These are phyloP conservation scores for Chloroceryle amazona DNA, from an alignment of 2,797 vertebrate species.

Conservation along the genomic window DNA sequence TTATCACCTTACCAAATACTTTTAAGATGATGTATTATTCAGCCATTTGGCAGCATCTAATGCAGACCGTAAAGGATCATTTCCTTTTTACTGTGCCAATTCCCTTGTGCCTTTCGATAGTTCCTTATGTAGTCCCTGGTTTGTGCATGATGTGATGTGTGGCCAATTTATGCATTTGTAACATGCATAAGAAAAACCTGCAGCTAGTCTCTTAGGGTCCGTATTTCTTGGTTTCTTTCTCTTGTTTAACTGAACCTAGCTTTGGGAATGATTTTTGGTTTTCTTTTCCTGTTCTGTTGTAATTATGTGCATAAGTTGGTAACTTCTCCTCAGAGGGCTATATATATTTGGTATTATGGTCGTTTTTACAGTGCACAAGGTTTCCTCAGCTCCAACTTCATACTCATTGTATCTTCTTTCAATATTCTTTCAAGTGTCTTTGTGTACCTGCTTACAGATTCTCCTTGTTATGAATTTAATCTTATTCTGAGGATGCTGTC, in stretches of 20 bases:
- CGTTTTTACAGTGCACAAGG: slow-evolving; percentile 2
- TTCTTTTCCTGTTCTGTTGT: background rate
- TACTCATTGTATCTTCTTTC: background rate
- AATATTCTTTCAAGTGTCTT: background rate
- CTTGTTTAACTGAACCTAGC: slow-evolving; percentile 3
- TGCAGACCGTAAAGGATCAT: background rate
- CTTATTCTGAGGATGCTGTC: background rate
- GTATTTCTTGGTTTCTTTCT: background rate
- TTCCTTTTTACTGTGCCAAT: slow-evolving; percentile 33
- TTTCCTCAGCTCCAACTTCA: slow-evolving; percentile 12
- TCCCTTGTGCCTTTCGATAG: slow-evolving; percentile 36
- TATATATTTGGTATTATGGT: background rate
- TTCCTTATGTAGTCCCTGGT: background rate
- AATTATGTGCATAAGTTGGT: slow-evolving; percentile 18
- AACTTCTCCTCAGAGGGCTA: slow-evolving; percentile 15
- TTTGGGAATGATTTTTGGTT: background rate
- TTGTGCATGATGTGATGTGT: background rate
- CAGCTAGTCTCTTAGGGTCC: background rate
- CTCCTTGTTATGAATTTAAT: background rate
- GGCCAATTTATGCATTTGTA: background rate
- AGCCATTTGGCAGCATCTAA: slow-evolving; percentile 22
- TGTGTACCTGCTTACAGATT: background rate
- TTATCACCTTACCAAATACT: slow-evolving; percentile 37
- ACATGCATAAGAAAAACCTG: background rate
- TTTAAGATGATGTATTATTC: slow-evolving; percentile 50